Evolutionary conservation across 2,797 vertebrate species (phyloP).

Genomic region (Chelon labrosus): DNA sequence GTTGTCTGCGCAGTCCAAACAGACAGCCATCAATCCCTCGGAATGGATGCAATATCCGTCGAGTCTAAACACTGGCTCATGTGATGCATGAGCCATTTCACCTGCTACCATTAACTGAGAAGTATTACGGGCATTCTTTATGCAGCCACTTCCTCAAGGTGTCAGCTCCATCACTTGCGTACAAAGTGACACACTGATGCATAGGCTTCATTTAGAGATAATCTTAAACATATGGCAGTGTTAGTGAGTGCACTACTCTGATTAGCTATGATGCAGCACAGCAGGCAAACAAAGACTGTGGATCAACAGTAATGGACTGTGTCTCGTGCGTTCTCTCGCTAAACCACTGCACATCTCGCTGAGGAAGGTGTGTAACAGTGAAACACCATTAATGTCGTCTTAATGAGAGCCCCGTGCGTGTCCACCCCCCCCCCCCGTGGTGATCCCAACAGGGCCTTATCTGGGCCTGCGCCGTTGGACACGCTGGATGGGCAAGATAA

Average conservation of each 20-base stretch:
- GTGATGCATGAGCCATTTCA: slow-evolving; percentile 58
- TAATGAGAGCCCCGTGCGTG: slow-evolving; percentile 64
- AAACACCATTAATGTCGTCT: slow-evolving; percentile 54
- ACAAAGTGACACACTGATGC: slow-evolving; percentile 30
- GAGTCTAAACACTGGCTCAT: slow-evolving; percentile 6
- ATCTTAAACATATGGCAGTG: slow-evolving; percentile 30
- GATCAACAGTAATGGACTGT: slow-evolving; percentile 46
- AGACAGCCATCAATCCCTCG: slow-evolving; percentile 39
- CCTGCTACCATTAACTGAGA: slow-evolving; percentile 25
- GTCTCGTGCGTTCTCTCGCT: slow-evolving; percentile 6
- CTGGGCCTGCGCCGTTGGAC: slow-evolving; percentile 45
- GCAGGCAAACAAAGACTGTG: slow-evolving; percentile 45
- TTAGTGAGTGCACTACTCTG: slow-evolving; percentile 21
- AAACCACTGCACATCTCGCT: slow-evolving; percentile 37
- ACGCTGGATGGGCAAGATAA: slow-evolving; percentile 69
- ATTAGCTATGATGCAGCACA: slow-evolving; percentile 58
- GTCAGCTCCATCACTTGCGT: slow-evolving; percentile 17
- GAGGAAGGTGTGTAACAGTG: slow-evolving; percentile 62
- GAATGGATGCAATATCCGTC: slow-evolving; percentile 30
- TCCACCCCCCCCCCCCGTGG: slow-evolving; percentile 43
- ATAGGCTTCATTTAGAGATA: slow-evolving; percentile 36
- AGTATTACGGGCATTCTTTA: slow-evolving; percentile 38
- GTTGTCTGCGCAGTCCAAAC: slow-evolving; percentile 10
- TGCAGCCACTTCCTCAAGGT: slow-evolving; percentile 31
- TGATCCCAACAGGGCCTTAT: slow-evolving; percentile 66